Evolutionary conservation across 2,797 vertebrate genomes (phyloP).

Genomic region (Schizopygopsis malacanthus): DNA sequence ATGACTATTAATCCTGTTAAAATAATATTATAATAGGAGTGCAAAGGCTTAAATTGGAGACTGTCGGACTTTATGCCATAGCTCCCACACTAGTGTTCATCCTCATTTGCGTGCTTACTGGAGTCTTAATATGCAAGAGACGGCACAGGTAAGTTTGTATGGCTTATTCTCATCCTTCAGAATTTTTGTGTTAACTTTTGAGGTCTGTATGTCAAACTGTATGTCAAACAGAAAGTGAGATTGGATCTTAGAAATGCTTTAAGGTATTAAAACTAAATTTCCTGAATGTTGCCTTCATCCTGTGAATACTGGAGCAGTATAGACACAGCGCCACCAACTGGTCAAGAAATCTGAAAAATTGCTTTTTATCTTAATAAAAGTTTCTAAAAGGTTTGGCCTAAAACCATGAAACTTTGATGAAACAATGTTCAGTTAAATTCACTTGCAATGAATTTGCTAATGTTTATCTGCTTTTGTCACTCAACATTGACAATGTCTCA

Average conservation of each 20-base stretch:
- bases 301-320: neutral
- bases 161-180: neutral
- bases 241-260: neutral
- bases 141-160: neutral
- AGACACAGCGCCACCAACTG: neutral
- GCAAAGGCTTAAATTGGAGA: neutral
- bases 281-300: neutral
- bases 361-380: neutral
- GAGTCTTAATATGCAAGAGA: slow-evolving; percentile 32
- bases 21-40: neutral
- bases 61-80: neutral
- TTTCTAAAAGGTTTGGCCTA: neutral
- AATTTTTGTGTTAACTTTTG: neutral
- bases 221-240: neutral
- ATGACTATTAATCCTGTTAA: neutral
- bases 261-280: neutral
- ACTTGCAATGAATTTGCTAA: neutral
- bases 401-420: neutral
- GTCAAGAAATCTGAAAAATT: neutral
- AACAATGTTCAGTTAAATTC: neutral
- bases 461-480: neutral
- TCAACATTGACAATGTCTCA: neutral
- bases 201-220: neutral
- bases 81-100: slow-evolving; percentile 22
- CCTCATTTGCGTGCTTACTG: slow-evolving; percentile 25